Evolutionary conservation across 2,888 invertebrate genomes (phyloP).

Genomic region (Drosophila incognita): DNA sequence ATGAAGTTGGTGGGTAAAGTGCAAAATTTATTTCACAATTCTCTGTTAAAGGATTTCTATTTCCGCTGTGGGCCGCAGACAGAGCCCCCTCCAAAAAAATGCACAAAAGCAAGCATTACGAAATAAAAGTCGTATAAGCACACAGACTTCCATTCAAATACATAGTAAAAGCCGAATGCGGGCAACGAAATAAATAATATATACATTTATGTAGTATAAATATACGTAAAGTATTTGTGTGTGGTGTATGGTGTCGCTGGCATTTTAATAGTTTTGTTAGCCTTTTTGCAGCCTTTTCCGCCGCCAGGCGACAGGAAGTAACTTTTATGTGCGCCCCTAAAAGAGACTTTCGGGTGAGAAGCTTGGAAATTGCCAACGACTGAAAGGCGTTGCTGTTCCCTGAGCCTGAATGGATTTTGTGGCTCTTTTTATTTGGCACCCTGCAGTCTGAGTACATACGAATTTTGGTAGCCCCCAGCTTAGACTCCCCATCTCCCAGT

Average conservation of each 20-base stretch:
- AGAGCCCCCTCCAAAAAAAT: constrained; percentile 20
- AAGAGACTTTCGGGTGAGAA: constrained; percentile 46
- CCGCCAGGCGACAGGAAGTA: constrained; percentile 64
- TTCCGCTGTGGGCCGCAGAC: constrained; percentile 69
- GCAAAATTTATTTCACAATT: constrained; percentile 77
- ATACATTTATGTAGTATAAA: constrained; percentile 37
- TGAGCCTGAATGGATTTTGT: constrained; percentile 70
- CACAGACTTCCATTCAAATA: constrained; percentile 22
- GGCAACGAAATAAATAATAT: constrained; percentile 69
- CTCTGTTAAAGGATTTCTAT: constrained; percentile 75
- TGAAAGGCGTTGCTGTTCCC: constrained; percentile 51
- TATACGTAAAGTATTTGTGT: constrained; percentile 9
- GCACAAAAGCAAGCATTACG: constrained; percentile 31
- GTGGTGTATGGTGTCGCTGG: constrained; percentile 62
- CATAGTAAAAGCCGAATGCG: constrained; percentile 13
- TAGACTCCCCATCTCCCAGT: not conserved
- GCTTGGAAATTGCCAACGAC: constrained; percentile 30
- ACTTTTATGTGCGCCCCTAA: constrained; percentile 73
- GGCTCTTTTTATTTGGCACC: constrained; percentile 71
- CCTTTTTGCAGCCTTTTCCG: constrained; percentile 48
- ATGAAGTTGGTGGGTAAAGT: constrained; percentile 64
- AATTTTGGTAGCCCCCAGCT: constrained; percentile 1
- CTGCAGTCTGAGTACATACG: constrained; percentile 32
- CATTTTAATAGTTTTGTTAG: constrained; percentile 80
- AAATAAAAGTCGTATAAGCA: constrained; percentile 56